Percentiles rank a stretch among this genome's conserved stretches.
Evolutionary conservation across 2,888 invertebrate genomes (phyloP).

Genomic region (Calameuta filiformis): DNA sequence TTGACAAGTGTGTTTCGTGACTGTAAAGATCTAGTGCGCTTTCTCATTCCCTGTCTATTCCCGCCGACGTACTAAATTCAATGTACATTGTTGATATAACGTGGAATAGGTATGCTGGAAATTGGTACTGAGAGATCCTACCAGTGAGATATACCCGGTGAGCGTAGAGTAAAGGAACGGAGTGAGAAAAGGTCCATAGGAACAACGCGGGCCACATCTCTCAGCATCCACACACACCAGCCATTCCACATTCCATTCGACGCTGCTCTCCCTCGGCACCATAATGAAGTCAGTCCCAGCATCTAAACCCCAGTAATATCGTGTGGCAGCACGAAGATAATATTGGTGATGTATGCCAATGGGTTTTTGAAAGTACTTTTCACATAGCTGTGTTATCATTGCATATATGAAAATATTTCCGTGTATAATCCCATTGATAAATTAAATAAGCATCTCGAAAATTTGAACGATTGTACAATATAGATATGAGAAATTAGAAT

Average conservation of each 20-base stretch:
- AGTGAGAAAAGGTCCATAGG: neutral
- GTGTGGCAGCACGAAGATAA: slow-evolving; percentile 55
- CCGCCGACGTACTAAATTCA: neutral
- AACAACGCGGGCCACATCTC: neutral
- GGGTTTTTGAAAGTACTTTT: slow-evolving; percentile 41
- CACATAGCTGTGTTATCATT: neutral
- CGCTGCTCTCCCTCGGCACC: slow-evolving; percentile 34
- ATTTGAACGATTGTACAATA: neutral
- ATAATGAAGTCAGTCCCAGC: slow-evolving; percentile 61
- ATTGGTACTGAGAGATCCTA: neutral
- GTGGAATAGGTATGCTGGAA: neutral
- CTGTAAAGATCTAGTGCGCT: neutral
- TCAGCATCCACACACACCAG: slow-evolving; percentile 31
- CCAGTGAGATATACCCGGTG: neutral
- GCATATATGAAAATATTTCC: neutral
- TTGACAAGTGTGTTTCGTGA: neutral
- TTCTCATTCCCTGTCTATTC: neutral
- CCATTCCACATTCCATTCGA: slow-evolving; percentile 60
- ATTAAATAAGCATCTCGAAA: neutral
- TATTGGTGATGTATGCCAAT: slow-evolving; percentile 62
- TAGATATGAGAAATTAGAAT: neutral
- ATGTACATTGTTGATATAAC: neutral
- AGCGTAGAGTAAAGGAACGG: neutral
- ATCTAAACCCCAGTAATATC: slow-evolving; percentile 61
- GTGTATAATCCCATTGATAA: neutral